A percentile compares a stretch with the other conserved stretches of the same genome.
These are phyloP conservation scores for Pantherophis alleghaniensis DNA, from an alignment of 2,797 vertebrate genomes.

Conservation along the genomic window DNA sequence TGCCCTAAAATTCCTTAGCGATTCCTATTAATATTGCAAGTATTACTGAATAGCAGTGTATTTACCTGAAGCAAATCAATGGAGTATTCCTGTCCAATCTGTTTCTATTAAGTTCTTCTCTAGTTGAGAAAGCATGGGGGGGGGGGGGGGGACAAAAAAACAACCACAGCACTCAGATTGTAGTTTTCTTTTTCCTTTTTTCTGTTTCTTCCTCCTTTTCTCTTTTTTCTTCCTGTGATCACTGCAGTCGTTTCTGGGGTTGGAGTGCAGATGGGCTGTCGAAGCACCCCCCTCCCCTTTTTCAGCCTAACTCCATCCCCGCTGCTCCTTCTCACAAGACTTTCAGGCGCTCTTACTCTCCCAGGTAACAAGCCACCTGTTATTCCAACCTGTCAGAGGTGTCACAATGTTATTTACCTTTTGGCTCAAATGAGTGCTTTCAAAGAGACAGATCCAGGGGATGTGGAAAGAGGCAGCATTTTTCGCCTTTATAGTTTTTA, in stretches of 20 bases:
- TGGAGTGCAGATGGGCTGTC: conserved; percentile 95
- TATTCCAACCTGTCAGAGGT: conserved; percentile 70
- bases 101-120: conserved; percentile 72
- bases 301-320: conserved; percentile 90
- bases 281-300: conserved; percentile 90
- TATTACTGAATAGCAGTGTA: conserved; percentile 24
- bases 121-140: conserved; percentile 63
- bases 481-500: not conserved
- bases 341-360: conserved; percentile 93
- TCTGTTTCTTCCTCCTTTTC: conserved; percentile 53
- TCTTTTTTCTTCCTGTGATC: conserved; percentile 70
- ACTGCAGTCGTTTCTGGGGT: conserved; percentile 94
- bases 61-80: conserved; percentile 33
- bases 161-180: conserved; percentile 74
- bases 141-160: conserved; percentile 27
- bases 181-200: conserved; percentile 71
- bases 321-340: conserved; percentile 91
- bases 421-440: conserved; percentile 22
- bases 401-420: conserved; percentile 78
- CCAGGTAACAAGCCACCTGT: conserved; percentile 90
- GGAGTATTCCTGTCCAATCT: conserved; percentile 67
- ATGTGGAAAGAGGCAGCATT: conserved; percentile 1
- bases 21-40: conserved; percentile 43
- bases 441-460: conserved; percentile 16
- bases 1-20: not conserved